Conservation (phyloP, 2,797 vertebrate genomes). For the Iguana delicatissima region DNA sequence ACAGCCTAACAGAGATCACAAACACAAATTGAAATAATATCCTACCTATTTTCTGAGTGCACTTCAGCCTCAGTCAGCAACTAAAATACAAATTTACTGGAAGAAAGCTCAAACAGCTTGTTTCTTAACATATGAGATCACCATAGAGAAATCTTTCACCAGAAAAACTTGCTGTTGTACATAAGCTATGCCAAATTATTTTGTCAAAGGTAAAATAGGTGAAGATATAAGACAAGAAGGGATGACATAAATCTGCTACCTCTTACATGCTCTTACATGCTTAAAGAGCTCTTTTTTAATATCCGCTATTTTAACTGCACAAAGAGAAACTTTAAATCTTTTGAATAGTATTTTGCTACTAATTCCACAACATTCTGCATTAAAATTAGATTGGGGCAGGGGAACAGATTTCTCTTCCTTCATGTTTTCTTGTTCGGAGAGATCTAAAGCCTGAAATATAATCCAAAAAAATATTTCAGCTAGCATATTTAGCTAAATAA, state of each 20-base stretch:
- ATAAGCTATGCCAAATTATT: neutral
- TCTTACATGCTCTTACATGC: neutral
- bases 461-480: no score
- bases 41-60: neutral
- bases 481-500: no score
- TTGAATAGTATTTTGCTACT: neutral
- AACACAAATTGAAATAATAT: neutral
- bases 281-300: neutral
- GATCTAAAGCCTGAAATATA: conserved; percentile 23
- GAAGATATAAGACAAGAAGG: neutral
- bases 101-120: neutral
- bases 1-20: neutral
- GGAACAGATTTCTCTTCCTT: neutral
- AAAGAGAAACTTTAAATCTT: neutral
- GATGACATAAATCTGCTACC: neutral
- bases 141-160: neutral
- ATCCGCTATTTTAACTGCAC: neutral
- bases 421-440: conserved; percentile 3
- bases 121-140: conserved; percentile 27
- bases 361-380: neutral
- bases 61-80: neutral
- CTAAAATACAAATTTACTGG: neutral
- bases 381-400: neutral
- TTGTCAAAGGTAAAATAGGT: neutral
- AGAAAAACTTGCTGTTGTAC: neutral